Conservation (phyloP, 2,113 vertebrate species). For the Octodon degus region DNA sequence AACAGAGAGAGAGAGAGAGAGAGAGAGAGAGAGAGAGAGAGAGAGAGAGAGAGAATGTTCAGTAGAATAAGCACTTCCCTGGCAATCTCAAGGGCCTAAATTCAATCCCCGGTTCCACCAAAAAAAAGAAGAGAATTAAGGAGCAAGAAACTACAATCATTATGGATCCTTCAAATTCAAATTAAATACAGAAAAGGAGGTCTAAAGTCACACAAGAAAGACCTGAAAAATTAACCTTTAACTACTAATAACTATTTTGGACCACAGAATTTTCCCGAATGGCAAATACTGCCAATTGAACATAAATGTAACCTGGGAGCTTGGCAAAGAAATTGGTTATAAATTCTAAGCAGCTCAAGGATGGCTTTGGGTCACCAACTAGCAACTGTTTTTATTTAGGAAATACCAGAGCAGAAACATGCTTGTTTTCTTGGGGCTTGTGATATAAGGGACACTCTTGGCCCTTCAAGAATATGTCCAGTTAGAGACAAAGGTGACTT, state of each 20-base stretch:
- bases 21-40: background rate
- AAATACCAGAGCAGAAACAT: background rate
- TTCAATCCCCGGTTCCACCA: too few species aligned
- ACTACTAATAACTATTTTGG: background rate
- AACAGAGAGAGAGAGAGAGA: background rate
- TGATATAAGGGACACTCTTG: background rate
- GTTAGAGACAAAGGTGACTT: background rate
- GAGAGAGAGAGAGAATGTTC: too few species aligned
- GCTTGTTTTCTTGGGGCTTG: conserved; percentile 29
- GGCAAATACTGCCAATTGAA: conserved; percentile 6
- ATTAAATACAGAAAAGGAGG: background rate
- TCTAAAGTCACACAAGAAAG: background rate
- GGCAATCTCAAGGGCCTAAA: too few species aligned
- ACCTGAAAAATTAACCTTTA: conserved; percentile 22
- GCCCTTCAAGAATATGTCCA: background rate
- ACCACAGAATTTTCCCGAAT: conserved; percentile 49
- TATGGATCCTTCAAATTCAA: conserved; percentile 25
- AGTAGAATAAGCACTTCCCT: too few species aligned
- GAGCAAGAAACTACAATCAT: background rate
- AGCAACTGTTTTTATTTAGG: background rate
- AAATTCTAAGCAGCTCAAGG: background rate
- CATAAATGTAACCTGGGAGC: conserved; percentile 15
- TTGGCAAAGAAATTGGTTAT: conserved; percentile 25
- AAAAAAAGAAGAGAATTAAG: background rate
- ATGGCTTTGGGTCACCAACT: background rate